Conservation (phyloP, 2,888 invertebrate genomes). For the Andrena hattorfiana region DNA sequence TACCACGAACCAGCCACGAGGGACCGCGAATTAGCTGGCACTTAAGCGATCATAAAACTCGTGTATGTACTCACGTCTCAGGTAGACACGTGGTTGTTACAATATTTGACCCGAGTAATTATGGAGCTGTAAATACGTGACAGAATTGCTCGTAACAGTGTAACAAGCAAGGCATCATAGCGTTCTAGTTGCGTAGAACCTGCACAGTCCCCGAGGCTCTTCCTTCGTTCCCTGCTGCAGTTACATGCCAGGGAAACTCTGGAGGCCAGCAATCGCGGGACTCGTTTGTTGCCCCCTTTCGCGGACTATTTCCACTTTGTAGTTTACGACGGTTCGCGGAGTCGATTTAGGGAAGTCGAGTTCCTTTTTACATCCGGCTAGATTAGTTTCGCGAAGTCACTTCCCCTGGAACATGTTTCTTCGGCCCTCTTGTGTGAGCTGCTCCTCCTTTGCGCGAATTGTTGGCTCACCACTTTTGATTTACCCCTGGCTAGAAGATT, state of each 20-base stretch:
- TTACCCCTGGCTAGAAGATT: slow-evolving; percentile 5
- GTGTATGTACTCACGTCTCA: slow-evolving; percentile 3
- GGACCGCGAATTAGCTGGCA: slow-evolving; percentile 53
- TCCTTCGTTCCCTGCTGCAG: slow-evolving; percentile 25
- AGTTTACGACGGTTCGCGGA: slow-evolving; percentile 22
- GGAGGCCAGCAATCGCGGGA: slow-evolving; percentile 11
- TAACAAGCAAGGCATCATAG: background rate
- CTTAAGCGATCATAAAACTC: slow-evolving; percentile 58
- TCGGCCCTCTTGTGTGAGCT: slow-evolving; percentile 33
- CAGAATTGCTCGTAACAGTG: background rate
- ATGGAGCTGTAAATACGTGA: background rate
- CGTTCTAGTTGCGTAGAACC: background rate
- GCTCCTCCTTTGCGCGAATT: slow-evolving; percentile 10
- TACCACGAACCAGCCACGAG: slow-evolving; percentile 9
- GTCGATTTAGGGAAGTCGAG: slow-evolving; percentile 33
- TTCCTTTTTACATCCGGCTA: slow-evolving; percentile 48
- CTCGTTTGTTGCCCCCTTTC: slow-evolving; percentile 36
- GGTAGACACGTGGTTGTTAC: slow-evolving; percentile 16
- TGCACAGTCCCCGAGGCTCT: background rate
- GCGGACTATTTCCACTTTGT: slow-evolving; percentile 47
- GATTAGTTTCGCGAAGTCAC: slow-evolving; percentile 35
- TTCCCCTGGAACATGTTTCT: slow-evolving; percentile 21
- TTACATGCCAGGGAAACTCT: slow-evolving; percentile 21
- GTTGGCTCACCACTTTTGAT: slow-evolving; percentile 41
- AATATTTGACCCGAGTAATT: slow-evolving; percentile 32